Base-by-base conservation (phyloP, 2,113 vertebrate genomes). In the Sakesphorus luctuosus region DNA sequence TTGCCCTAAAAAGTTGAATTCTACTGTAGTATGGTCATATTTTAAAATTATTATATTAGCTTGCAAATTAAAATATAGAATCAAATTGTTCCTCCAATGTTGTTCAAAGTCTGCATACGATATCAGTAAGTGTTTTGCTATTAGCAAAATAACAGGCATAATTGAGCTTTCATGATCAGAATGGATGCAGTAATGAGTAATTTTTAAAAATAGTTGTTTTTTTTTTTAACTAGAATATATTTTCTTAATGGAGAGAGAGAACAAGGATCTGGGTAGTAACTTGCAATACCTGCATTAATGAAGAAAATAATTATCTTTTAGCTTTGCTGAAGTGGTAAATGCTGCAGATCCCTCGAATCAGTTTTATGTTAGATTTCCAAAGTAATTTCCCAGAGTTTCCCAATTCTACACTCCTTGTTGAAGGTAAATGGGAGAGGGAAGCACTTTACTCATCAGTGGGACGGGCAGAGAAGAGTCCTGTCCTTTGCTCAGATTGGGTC, bases 21-120 rank as follows among this genome's bases (percentile, higher is more conserved):
- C 52, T 82, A 25, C 47, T 72, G 47, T 44, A 25, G 26, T 65
- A 26, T 52, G 75, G 20, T 52, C 28, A 52, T 89, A 5, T 75
- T 58, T 79, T 71, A 20, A 90, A 92, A 76, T 65, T 3, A 78
- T 50, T 18, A 17, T 38, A 63, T 33, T 74, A 53, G 67, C 87
- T 94, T 72, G 18, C 24, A 89, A 87, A 84, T 84, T 59, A 75
- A 87, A 86, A 69, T 73, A 69, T 69, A 44, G n/a, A 92, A 80
- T 36, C 83, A 83, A 63, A 59, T 47, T n/a, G 3, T 75, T 75
- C 5, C 11, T 87, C 40, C 20, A 26, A 11, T 91, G 46, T 36
- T 89, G 33, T 25, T 73, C 35, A 7, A 44, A 11, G 19, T 89
- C 28, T 80, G n/a, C 25, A 19, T 75, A n/a, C 65, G 49, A 33